Base-by-base conservation (phyloP, 2,888 invertebrate genomes). In the Poecilobothrus nobilitatus region DNA sequence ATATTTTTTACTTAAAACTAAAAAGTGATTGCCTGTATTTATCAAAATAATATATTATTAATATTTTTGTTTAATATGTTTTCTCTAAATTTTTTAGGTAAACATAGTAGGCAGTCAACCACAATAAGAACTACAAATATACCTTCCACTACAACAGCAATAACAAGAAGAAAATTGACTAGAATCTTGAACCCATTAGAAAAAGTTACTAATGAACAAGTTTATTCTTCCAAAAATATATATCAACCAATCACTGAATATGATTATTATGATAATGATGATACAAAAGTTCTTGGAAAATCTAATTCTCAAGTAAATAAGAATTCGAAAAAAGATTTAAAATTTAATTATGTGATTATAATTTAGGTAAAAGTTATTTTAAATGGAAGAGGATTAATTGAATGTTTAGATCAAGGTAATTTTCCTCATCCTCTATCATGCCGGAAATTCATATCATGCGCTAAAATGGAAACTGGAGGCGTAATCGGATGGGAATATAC, bases 351-450 rank as follows among this genome's bases (percentile, higher is more conserved):
- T 21, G 63, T 22, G 20, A 9, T 12, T 63, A 12, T 63, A 62
- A 9, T 12, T 22, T 22, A 78, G 78, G 77, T 80, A 53, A 84
- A 85, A 77, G 84, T 88, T 34, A 79, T 87, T 66, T 81, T 89
- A 10, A 86, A 88, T 76, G 84, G 84, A n/a, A 85, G 87, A 78
- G 92, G 91, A 41, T 86, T 86, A 68, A 90, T 95, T 74, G 89
- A 91, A 74, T 95, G 95, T 78, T 82, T 92, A 70, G 94, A 95
- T 80, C 90, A 92, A 74, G 95, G 95, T 62, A 94, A 92, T 80
- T 95, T 94, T 82, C 91, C 94, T 0, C 95, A 95, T 83, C 95
- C 95, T 2, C 85, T 88, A 20, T 94, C 92, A 0, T 95, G 95
- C 80, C 91, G 90, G 81, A 94, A 94, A 81, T 95, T 95, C 80